phyloP scores from a whole-genome alignment of 2,797 vertebrate species.

The Holocentrus rufus region DNA sequence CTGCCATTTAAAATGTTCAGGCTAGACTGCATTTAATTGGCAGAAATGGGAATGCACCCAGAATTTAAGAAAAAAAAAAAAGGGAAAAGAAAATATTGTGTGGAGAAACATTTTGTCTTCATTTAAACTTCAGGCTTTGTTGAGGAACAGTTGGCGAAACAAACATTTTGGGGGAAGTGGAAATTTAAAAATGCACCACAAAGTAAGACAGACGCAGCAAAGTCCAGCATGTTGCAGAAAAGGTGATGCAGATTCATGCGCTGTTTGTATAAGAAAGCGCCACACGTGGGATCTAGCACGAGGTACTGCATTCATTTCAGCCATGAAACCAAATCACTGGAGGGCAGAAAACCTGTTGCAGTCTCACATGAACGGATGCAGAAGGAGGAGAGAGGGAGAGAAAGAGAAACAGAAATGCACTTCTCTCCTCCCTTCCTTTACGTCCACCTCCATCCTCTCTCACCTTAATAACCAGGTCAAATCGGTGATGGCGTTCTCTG shows the following conservation, averaged over 20 bases:
- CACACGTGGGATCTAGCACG: neutral
- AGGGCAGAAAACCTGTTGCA: constrained; percentile 24
- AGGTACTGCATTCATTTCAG: neutral
- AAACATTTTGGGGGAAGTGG: neutral
- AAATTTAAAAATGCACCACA: neutral
- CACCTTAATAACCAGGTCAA: constrained; percentile 99
- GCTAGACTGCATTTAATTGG: constrained; percentile 25
- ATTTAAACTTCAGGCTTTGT: constrained; percentile 4
- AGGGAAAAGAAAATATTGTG: constrained; percentile 4
- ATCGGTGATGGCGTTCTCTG: constrained; percentile 91
- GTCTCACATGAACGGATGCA: constrained; percentile 11
- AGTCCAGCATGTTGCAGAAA: neutral
- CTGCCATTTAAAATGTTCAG: constrained; percentile 23
- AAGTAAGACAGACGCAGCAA: neutral
- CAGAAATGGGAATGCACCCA: constrained; percentile 4
- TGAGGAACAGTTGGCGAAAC: constrained; percentile 25
- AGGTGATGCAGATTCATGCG: neutral
- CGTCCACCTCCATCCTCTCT: constrained; percentile 47
- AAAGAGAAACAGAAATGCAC: neutral
- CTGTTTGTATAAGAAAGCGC: constrained; percentile 1
- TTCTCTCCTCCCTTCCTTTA: too few relatives aligned
- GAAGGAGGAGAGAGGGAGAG: neutral
- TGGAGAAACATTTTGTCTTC: constrained; percentile 17
- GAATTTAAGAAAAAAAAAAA: too few relatives aligned
- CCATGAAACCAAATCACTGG: neutral